Evolutionary conservation across 2,113 vertebrate species (phyloP), one percentile per base, ranked within the genome.

Genomic region (Callionymus lyra): DNA sequence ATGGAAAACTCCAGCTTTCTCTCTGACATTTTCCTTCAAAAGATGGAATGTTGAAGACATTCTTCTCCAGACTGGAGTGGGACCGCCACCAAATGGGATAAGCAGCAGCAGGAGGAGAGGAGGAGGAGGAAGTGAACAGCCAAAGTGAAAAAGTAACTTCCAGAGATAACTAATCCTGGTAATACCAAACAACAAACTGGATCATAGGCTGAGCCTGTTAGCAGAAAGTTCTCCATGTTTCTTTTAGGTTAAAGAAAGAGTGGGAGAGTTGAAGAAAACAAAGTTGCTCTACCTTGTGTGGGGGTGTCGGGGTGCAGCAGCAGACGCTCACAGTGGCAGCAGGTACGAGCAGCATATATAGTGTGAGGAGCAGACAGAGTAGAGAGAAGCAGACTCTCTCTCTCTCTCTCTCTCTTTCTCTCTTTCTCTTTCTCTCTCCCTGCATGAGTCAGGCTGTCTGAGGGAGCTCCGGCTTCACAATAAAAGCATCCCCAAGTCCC

Each of bases 51-150:
- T 57, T 60, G 53, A 55, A 76, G 69, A 65, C 77, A 83, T 85
- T 83, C 81, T 80, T 74, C 34, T n/a, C 38, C 39, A 63, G 72
- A 72, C 53, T 53, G 69, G 62, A 77, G 63, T 58, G 62, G 63
- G 69, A 72, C 79, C 41, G 41, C 49, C 76, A 80, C 81, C 82
- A 82, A 74, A 82, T 73, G 68, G 74, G 77, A 82, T 83, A 82
- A 84, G 45, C 77, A 80, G 81, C 72, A 75, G 73, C 64, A 74
- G 63, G 1, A 50, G 42, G 59, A 44, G 42, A 19, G 44, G 51
- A 48, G 37, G 42, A 63, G 61, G 52, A 59, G 43, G 50, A 47
- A 10, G 18, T 14, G 50, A 35, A 16, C 5, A 5, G 34, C 4
- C 4, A 3, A 6, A 6, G 12, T 38, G 16, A 38, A 16, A 38